These are phyloP conservation scores for Lichenostomus cassidix DNA, from an alignment of 2,113 vertebrate species.

Conservation along the genomic window DNA sequence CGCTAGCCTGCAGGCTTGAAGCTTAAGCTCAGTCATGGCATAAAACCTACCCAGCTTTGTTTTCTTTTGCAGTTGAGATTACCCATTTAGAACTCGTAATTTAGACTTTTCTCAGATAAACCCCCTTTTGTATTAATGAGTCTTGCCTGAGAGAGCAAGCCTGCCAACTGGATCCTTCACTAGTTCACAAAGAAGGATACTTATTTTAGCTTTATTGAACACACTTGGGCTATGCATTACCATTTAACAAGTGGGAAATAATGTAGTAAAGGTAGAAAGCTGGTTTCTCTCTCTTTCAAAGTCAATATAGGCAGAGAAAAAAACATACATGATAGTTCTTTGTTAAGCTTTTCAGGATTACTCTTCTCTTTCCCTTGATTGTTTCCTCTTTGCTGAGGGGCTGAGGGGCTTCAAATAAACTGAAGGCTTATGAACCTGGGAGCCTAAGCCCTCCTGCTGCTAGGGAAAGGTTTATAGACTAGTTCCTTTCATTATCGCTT, in stretches of 20 bases:
- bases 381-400: conserved; percentile 35
- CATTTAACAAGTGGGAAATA: conserved; percentile 8
- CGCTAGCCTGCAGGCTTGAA: neutral
- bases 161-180: neutral
- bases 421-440: conserved; percentile 17
- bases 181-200: neutral
- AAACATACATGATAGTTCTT: neutral
- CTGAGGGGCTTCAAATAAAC: conserved; percentile 45
- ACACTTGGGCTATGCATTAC: neutral
- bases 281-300: conserved; percentile 5
- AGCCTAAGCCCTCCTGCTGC: conserved; percentile 32
- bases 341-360: conserved; percentile 22
- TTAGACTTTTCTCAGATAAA: conserved; percentile 31
- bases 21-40: neutral
- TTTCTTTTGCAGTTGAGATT: conserved; percentile 39
- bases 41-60: neutral
- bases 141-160: neutral
- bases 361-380: conserved; percentile 4
- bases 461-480: conserved; percentile 66
- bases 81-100: neutral
- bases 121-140: neutral
- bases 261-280: neutral
- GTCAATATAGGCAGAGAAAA: neutral
- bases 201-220: conserved; percentile 16
- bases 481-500: conserved; percentile 62